Evolutionary conservation across 35 echinoderm and acorn worm genomes (phyloP).

Genomic region (Apostichopus japonicus): DNA sequence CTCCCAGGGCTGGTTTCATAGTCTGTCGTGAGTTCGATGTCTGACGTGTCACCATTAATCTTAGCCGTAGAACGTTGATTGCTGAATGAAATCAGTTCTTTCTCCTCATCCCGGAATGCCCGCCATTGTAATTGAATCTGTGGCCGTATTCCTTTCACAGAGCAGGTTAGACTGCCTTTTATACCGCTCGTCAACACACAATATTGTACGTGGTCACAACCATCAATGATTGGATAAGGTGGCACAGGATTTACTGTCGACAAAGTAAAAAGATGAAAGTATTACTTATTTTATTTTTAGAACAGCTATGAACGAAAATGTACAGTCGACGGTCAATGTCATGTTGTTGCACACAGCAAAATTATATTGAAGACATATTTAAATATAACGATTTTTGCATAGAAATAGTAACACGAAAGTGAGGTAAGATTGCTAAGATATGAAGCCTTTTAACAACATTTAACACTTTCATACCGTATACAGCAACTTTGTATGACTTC

Average conservation of each 20-base stretch:
- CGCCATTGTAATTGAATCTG: slow-evolving; percentile 9
- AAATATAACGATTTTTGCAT: neutral
- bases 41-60: neutral
- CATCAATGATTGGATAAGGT: neutral
- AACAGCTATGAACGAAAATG: too few relatives aligned
- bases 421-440: too few relatives aligned
- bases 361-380: neutral
- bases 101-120: neutral
- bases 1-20: neutral
- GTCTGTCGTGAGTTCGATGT: slow-evolving; percentile 2
- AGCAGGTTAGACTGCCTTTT: neutral
- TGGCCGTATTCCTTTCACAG: slow-evolving; percentile 7
- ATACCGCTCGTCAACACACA: neutral
- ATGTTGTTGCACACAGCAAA: neutral
- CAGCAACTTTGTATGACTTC: neutral
- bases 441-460: too few relatives aligned
- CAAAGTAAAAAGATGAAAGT: neutral
- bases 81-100: neutral
- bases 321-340: too few relatives aligned
- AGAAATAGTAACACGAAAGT: too few relatives aligned
- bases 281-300: neutral
- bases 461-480: neutral
- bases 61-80: neutral
- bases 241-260: slow-evolving; percentile 5
- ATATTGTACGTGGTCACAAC: neutral